Evolutionary conservation across 2,888 invertebrate species (phyloP), one percentile per base, ranked within the genome.

Genomic region (Drosophila percnosoma): DNA sequence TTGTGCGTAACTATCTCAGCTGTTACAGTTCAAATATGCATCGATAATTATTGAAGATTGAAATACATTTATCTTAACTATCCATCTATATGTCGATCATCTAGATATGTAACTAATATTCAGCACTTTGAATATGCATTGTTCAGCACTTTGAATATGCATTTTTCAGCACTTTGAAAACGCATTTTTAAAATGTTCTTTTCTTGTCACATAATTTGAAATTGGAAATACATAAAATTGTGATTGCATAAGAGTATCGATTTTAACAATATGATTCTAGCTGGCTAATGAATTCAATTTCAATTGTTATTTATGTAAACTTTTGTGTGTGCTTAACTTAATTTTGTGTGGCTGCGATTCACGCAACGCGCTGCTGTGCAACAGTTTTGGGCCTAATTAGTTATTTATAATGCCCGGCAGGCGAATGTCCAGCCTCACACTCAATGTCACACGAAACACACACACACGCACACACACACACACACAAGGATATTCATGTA

Each of bases 351-450:
- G 21, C 27, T 73, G n/a, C 40, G 54, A 45, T n/a, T 27, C 29
- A 45, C 18, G 36, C 21, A 15, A 34, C 52, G 55, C 54, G 27
- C 55, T 65, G 57, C 52, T 54, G 34, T 55, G 67, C 61, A 53
- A 36, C 45, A 62, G 61, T 63, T 70, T 63, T 65, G 49, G 34
- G 57, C 67, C 71, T 83, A 88, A 88, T 88, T 82, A 82, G 83
- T 67, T 83, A 82, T 86, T 86, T 83, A 86, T 88, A 68, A 82
- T 76, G 80, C 67, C 68, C 63, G 45, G 45, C 66, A 73, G 65
- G 24, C 38, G 21, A 31, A 54, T 55, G 61, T 15, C 34, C 53
- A 24, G 27, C n/a, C 55, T 55, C n/a, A n/a, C 55, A 55, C 38
- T 29, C 29, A 55, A 29, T 38, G 8, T 55, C 38, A n/a, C 36